Percentiles rank a stretch among this genome's conserved stretches.
Conservation (phyloP, 2,113 vertebrate species). For the Dipodomys merriami region DNA sequence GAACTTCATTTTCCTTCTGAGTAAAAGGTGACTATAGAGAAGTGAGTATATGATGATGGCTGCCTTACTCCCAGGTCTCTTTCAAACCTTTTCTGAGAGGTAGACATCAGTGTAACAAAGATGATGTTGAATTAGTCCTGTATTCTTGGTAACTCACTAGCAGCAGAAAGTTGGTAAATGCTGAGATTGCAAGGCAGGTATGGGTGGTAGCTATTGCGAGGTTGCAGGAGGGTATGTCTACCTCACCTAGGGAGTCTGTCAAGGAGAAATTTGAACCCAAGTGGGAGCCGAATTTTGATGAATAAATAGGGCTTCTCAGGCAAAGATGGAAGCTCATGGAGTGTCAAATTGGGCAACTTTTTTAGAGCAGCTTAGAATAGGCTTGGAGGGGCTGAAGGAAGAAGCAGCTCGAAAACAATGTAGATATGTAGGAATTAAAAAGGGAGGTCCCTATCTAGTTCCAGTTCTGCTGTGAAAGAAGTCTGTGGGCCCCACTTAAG, state of each 20-base stretch:
- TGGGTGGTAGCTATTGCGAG: background rate
- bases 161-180: background rate
- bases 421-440: background rate
- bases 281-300: conserved; percentile 6
- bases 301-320: background rate
- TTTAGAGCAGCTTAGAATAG: background rate
- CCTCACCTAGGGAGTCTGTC: background rate
- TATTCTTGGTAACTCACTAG: background rate
- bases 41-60: background rate
- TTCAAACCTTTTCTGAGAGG: conserved; percentile 27
- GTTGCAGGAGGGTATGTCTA: background rate
- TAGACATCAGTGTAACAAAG: conserved; percentile 8
- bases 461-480: conserved; percentile 35
- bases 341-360: background rate
- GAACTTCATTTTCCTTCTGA: conserved; percentile 50
- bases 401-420: conserved; percentile 35
- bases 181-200: background rate
- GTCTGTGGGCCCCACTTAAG: conserved; percentile 25
- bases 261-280: conserved; percentile 3
- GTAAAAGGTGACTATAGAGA: conserved; percentile 47
- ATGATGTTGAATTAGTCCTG: background rate
- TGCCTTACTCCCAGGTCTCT: background rate
- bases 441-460: conserved; percentile 1
- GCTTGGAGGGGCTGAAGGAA: background rate
- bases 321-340: conserved; percentile 37